Base-by-base conservation (phyloP, 2,113 vertebrate genomes). In the Nothocercus nigrocapillus region DNA sequence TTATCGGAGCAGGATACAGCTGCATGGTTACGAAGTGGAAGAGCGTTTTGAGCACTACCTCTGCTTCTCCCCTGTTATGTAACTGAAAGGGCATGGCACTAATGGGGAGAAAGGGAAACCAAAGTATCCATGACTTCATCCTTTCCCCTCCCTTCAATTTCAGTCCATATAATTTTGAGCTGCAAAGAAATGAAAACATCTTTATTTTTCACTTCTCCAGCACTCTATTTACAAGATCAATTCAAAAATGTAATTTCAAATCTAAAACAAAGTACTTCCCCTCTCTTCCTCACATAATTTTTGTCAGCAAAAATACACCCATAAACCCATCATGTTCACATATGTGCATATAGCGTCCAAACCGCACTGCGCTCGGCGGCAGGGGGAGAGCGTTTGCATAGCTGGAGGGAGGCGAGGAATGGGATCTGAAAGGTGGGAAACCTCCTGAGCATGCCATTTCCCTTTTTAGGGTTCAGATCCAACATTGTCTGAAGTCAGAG, bases 271-370 rank as follows among this genome's bases (percentile, higher is more conserved):
- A 96, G 70, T 62, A 59, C 66, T 84, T 86, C 59, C 38, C 34
- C 51, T 69, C 36, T 88, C 66, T 86, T 93, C 68, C 73, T 85
- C 44, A 4, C 53, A 68, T 85, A 94, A 92, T 90, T 97, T 87
- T 97, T 88, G 91, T 95, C 91, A 96, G 95, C 89, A 95, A 88
- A 94, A 95, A 92, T 32, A 22, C 49, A 63, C 30, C 40, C 85
- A 69, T 91, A 93, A 94, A 85, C 40, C 77, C 95, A 95, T 87
- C 75, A 70, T 89, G 91, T 79, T 94, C 32, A 7, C 89, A 93
- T 88, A 74, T 94, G 95, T 88, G 75, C 4, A 2, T 67, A 59
- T 67, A 88, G 89, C 59, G 85, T 93, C 80, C 92, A 96, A 97
- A 92, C 70, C 74, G 3, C 94, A 69, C 28, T 63, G 77, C 69